Evolutionary conservation across 2,797 vertebrate species (phyloP).

Genomic region (Danio choprae): DNA sequence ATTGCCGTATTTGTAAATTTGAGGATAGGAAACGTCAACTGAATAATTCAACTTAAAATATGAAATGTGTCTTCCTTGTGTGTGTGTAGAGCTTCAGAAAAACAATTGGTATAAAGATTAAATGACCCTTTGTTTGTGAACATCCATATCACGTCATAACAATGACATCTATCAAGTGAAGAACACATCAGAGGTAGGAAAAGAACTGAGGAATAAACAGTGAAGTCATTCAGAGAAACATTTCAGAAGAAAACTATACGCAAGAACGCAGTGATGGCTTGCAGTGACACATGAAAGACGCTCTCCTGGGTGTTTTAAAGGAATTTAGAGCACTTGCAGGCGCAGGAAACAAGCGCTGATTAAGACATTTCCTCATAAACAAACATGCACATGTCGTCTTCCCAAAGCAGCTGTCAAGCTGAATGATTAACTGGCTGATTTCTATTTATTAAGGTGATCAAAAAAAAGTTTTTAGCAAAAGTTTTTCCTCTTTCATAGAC

Average conservation of each 20-base stretch:
- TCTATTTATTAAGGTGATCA: not conserved
- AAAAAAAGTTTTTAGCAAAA: not conserved
- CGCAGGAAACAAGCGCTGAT: conserved; percentile 68
- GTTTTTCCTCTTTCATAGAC: not conserved
- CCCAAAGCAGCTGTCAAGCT: conserved; percentile 31
- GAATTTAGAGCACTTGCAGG: conserved; percentile 68
- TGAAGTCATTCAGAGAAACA: not conserved
- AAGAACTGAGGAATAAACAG: conserved; percentile 12
- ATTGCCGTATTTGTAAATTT: conserved; percentile 41
- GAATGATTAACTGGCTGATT: conserved; percentile 25
- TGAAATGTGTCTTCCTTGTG: conserved; percentile 3
- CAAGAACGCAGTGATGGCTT: conserved; percentile 19
- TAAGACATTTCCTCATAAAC: conserved; percentile 71
- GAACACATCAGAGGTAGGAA: not conserved
- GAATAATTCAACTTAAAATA: conserved; percentile 21
- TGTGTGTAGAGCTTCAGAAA: conserved; percentile 12
- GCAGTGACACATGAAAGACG: conserved; percentile 36
- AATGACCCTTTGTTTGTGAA: not conserved
- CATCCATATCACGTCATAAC: not conserved
- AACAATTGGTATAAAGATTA: not conserved
- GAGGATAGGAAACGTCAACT: conserved; percentile 32
- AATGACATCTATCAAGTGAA: not conserved
- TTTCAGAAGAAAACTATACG: not conserved
- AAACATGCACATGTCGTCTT: conserved; percentile 62
- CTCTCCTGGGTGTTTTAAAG: conserved; percentile 68